phyloP scores from a whole-genome alignment of 2,888 invertebrate genomes.

The Agrotis exclamationis region DNA sequence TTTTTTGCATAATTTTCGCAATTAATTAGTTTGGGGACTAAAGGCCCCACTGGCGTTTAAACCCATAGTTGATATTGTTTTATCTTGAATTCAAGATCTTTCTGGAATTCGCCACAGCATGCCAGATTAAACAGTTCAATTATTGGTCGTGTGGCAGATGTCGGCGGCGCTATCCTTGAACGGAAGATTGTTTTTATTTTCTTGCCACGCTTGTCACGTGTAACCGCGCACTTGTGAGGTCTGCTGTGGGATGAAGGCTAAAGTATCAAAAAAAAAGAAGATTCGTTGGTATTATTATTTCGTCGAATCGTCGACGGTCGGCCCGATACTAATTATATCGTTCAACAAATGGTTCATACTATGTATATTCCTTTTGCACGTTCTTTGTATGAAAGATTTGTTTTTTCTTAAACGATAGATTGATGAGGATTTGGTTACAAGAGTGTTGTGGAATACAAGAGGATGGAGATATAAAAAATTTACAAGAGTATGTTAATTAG shows the following conservation, averaged over 20 bases:
- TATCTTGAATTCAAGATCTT: background rate
- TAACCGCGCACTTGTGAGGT: conserved; percentile 6
- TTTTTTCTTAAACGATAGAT: too few relatives aligned
- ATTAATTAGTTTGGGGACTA: too few relatives aligned
- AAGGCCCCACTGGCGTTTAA: too few relatives aligned
- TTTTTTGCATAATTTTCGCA: too few relatives aligned
- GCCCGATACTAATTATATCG: background rate
- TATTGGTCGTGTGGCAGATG: conserved; percentile 37
- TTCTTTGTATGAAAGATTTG: background rate
- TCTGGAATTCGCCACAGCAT: conserved; percentile 4
- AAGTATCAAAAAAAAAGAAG: background rate
- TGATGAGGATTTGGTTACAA: too few relatives aligned
- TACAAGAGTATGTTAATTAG: too few relatives aligned
- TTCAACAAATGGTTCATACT: background rate
- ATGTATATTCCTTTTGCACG: background rate
- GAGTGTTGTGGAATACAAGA: too few relatives aligned
- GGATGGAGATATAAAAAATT: too few relatives aligned
- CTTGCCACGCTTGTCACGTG: conserved; percentile 28
- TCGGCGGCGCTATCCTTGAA: conserved; percentile 22
- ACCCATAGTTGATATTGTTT: too few relatives aligned
- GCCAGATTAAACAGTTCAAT: conserved; percentile 16
- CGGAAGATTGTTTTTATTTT: conserved; percentile 13
- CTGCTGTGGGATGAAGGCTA: conserved; percentile 1
- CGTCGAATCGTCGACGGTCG: background rate
- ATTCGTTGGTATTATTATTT: conserved; percentile 1